Percentiles rank a stretch among this genome's conserved stretches.
These are phyloP conservation scores for Oncorhynchus gorbuscha DNA, from an alignment of 2,113 vertebrate genomes.

Conservation along the genomic window DNA sequence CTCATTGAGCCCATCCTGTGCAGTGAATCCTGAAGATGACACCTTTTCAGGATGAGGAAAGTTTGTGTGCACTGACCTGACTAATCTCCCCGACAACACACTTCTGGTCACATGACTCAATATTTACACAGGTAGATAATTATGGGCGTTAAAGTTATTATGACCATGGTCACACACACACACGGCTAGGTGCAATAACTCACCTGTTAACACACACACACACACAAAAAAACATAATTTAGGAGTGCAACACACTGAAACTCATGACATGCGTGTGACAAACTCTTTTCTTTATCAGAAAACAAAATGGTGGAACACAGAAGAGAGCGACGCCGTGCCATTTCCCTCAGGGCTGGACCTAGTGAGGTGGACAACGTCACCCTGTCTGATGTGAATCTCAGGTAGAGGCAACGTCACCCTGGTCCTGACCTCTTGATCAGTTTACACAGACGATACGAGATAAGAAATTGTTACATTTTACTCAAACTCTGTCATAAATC, in stretches of 20 bases:
- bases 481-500: no score
- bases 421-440: no score
- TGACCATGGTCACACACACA: slow-evolving; percentile 9
- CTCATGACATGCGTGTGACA: not conserved
- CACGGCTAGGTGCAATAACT: not conserved
- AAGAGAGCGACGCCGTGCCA: slow-evolving; percentile 39
- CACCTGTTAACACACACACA: not conserved
- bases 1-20: slow-evolving; percentile 11
- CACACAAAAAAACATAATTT: no score
- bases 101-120: slow-evolving; percentile 55
- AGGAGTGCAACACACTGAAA: not conserved
- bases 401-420: slow-evolving; percentile 27
- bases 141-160: slow-evolving; percentile 40
- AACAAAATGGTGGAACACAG: slow-evolving; percentile 71
- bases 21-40: slow-evolving; percentile 53
- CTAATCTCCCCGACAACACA: slow-evolving; percentile 41
- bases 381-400: slow-evolving; percentile 43
- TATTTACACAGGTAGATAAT: slow-evolving; percentile 68
- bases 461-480: no score
- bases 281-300: slow-evolving; percentile 38
- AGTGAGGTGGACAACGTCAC: slow-evolving; percentile 45
- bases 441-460: no score
- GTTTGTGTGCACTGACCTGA: slow-evolving; percentile 37
- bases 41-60: slow-evolving; percentile 43
- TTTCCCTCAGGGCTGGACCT: slow-evolving; percentile 72